A percentile compares a stretch with the other conserved stretches of the same genome.
These are phyloP conservation scores for Stegostoma tigrinum DNA, from an alignment of 2,113 vertebrate genomes.

Conservation along the genomic window DNA sequence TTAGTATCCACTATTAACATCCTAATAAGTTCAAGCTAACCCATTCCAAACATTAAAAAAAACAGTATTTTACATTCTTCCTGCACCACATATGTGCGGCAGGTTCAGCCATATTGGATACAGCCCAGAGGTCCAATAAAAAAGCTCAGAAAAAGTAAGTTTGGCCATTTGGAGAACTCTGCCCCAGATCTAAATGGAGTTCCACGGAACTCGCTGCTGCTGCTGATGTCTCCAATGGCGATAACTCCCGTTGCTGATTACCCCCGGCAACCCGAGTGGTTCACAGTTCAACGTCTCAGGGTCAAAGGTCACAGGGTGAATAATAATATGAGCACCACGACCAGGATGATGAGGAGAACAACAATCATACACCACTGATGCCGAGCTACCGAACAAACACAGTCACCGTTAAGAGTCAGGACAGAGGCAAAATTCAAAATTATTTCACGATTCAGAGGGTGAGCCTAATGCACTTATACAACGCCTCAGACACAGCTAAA, in stretches of 20 bases:
- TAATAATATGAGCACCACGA: conserved; percentile 63
- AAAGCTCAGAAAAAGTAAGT: not conserved
- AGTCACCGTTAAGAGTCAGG: not conserved
- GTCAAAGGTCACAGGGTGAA: conserved; percentile 54
- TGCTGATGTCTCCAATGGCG: not conserved
- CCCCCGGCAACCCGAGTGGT: not conserved
- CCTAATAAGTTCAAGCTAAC: not conserved
- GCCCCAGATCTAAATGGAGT: not conserved
- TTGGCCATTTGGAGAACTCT: not conserved
- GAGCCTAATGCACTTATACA: not conserved
- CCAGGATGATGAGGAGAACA: conserved; percentile 55
- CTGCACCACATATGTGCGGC: not conserved
- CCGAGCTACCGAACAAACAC: conserved; percentile 49
- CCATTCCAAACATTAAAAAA: not conserved
- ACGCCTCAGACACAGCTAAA: not conserved
- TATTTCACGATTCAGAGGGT: not conserved
- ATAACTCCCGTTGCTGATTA: not conserved
- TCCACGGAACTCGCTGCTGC: not conserved
- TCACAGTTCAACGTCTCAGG: not conserved
- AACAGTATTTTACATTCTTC: not conserved
- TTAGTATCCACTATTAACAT: not conserved
- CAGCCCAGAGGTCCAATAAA: not conserved
- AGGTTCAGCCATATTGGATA: not conserved
- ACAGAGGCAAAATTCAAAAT: not conserved
- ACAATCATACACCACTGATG: conserved; percentile 68